Base-by-base conservation (phyloP, 2,113 vertebrate species). In the Lepisosteus oculatus region DNA sequence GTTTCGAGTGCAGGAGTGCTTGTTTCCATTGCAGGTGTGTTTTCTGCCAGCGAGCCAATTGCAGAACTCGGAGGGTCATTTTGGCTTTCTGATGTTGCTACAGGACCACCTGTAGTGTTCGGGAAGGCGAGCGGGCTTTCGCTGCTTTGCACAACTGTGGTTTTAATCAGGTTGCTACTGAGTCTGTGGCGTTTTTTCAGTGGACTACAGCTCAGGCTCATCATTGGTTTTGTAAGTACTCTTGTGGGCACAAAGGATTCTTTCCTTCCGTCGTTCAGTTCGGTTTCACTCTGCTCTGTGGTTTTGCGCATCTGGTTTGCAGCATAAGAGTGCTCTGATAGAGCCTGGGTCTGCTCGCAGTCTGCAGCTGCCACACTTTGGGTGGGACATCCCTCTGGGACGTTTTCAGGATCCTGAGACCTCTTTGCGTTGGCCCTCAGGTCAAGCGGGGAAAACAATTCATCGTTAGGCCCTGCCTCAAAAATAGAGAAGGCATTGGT, bases 401-500 rank as follows among this genome's bases (percentile, higher is more conserved):
- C 83, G 70, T 84, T 88, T 83, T 86, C 83, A 55, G 70, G 74
- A 45, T 94, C 93, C 0, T 91, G 92, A 14, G 85, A 87, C 80
- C 92, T 94, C 77, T 93, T 95, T 72, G 92, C 94, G 75, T 76
- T 92, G 3, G 87, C 89, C 70, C 90, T 88, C 78, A 93, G 84
- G 80, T 92, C 93, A 70, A 97, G 85, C 0, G 95, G 94, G 77
- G 94, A 95, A 86, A 98, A 97, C 76, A 93, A 92, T 85, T 88
- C 90, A 77, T 83, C 91, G 51, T 86, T 94, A 70, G 87, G 90
- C 77, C 95, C 93, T 0, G 91, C 94, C 80, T 98, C 95, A 68
- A 92, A 95, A 85, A 99, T 98, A 47, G 97, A 99, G 83, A 98
- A 99, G 2, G 97, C 97, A 67, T 99, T 99, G 69, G 97, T 99